These are phyloP conservation scores for Orchestia grillus DNA, from an alignment of 1,140 invertebrate genomes.

Conservation along the genomic window DNA sequence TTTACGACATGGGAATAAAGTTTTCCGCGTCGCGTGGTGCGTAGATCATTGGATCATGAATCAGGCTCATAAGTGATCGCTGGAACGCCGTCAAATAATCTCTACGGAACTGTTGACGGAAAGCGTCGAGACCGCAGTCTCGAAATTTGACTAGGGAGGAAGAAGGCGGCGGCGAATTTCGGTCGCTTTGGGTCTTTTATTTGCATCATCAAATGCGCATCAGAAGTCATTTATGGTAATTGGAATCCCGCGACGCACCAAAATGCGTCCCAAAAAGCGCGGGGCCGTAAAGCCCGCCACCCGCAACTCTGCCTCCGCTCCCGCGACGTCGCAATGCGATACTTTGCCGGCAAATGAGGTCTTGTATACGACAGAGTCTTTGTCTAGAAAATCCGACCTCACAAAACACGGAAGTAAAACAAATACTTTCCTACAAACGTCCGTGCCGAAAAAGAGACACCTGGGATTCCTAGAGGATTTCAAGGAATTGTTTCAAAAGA, in stretches of 20 bases:
- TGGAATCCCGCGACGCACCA: neutral
- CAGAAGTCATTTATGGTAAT: slow-evolving; percentile 56
- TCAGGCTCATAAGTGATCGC: neutral
- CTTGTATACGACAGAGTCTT: neutral
- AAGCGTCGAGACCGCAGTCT: neutral
- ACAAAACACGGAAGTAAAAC: neutral
- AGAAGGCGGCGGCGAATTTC: neutral
- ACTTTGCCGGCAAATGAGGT: slow-evolving; percentile 14
- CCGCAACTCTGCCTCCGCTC: neutral
- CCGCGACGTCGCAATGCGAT: neutral
- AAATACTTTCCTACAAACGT: neutral
- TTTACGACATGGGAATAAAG: neutral
- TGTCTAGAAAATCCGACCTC: neutral
- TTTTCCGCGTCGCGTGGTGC: neutral
- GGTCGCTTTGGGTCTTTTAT: slow-evolving; percentile 1
- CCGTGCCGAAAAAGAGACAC: neutral
- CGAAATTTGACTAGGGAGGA: slow-evolving; percentile 36
- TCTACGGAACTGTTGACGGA: neutral
- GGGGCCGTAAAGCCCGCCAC: neutral
- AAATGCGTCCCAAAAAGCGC: slow-evolving; percentile 36
- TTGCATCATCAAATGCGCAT: slow-evolving; percentile 55
- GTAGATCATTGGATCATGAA: neutral
- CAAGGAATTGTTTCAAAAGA: neutral
- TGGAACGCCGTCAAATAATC: neutral
- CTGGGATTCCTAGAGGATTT: neutral